A percentile compares a stretch with the other conserved stretches of the same genome.
phyloP scores from a whole-genome alignment of 2,113 vertebrate species.

The Varanus salvator region DNA sequence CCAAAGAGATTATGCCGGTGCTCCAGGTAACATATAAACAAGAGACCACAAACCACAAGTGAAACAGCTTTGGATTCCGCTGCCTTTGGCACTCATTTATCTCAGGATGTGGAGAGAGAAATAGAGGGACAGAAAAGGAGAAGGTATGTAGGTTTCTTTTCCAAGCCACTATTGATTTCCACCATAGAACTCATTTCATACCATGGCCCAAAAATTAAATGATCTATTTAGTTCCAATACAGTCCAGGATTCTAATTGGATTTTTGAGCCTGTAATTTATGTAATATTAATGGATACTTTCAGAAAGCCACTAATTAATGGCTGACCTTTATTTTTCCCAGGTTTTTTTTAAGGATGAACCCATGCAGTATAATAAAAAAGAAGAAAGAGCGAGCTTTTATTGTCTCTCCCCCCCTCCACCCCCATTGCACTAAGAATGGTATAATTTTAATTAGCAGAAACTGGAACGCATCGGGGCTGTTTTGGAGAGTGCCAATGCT shows the following conservation, averaged over 20 bases:
- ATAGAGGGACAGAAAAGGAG: neutral
- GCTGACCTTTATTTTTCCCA: conserved; percentile 76
- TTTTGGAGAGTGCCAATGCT: conserved; percentile 61
- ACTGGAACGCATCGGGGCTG: conserved; percentile 43
- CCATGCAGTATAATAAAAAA: neutral
- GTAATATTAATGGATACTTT: conserved; percentile 79
- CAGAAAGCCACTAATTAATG: conserved; percentile 77
- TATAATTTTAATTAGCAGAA: conserved; percentile 74
- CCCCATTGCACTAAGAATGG: neutral
- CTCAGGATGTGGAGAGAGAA: neutral
- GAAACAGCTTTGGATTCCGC: neutral
- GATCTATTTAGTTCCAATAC: conserved; percentile 80
- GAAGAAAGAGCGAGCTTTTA: neutral
- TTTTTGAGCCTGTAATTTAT: conserved; percentile 78
- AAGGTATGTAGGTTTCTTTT: conserved; percentile 48
- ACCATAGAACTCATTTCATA: conserved; percentile 73
- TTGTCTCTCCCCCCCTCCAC: neutral
- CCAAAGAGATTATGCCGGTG: neutral
- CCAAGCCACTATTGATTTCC: conserved; percentile 72
- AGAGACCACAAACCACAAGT: neutral
- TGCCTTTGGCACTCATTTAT: neutral
- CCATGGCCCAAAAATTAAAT: conserved; percentile 78
- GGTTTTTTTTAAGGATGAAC: neutral
- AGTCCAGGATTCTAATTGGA: conserved; percentile 76
- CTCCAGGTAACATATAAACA: neutral